phyloP scores from a whole-genome alignment of 2,888 invertebrate species.

The Mythimna ferrago region DNA sequence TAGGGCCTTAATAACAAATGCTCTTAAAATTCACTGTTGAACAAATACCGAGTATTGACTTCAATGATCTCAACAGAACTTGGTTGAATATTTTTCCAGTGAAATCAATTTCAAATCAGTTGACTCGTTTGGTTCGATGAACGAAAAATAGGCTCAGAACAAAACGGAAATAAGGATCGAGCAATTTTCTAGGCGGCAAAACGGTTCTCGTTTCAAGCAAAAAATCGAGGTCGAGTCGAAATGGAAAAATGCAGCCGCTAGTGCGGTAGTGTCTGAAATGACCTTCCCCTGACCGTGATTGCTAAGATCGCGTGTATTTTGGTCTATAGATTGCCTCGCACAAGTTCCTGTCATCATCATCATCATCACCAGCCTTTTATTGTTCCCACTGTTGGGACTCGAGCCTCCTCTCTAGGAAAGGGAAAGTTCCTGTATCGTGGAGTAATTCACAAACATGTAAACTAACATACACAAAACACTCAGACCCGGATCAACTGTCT shows the following conservation, averaged over 20 bases:
- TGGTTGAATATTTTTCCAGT: background rate
- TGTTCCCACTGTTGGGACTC: too few species aligned
- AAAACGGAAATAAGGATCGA: conserved; percentile 24
- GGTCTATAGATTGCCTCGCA: too few species aligned
- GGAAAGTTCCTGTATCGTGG: too few species aligned
- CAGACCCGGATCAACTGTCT: too few species aligned
- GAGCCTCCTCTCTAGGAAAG: too few species aligned
- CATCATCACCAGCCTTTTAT: too few species aligned
- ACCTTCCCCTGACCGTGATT: background rate
- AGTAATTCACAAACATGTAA: too few species aligned
- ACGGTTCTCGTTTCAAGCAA: conserved; percentile 20
- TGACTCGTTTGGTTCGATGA: background rate
- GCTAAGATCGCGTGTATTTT: background rate
- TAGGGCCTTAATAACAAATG: background rate
- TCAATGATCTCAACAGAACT: background rate
- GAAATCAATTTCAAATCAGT: background rate
- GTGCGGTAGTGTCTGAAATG: background rate
- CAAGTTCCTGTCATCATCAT: too few species aligned
- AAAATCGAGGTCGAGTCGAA: conserved; percentile 24
- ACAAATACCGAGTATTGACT: background rate
- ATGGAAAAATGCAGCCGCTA: background rate
- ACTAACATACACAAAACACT: too few species aligned
- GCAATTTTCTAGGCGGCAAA: conserved; percentile 19
- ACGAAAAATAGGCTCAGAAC: conserved; percentile 14
- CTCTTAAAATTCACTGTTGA: background rate